phyloP scores from a whole-genome alignment of 1,140 invertebrate species.

The Kradibia gibbosae region DNA sequence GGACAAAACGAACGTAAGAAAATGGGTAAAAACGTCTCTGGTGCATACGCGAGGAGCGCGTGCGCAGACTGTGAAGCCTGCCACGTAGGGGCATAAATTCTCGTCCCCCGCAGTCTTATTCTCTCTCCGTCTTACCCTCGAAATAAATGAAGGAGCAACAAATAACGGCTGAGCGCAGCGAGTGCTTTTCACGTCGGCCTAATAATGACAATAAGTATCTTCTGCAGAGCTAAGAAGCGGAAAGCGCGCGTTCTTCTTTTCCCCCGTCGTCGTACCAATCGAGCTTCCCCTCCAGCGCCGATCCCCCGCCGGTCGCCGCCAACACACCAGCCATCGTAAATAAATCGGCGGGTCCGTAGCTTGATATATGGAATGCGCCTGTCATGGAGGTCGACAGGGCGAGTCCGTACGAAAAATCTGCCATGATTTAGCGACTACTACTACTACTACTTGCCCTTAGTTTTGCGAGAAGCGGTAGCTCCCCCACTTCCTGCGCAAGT shows the following conservation, averaged over 20 bases:
- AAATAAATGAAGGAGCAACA: slow-evolving; percentile 42
- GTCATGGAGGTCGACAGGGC: background rate
- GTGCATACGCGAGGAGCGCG: background rate
- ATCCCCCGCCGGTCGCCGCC: too few species aligned
- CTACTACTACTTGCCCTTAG: background rate
- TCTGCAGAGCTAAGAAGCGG: background rate
- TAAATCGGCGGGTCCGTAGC: slow-evolving; percentile 10
- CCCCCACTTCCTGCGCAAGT: background rate
- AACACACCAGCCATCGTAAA: slow-evolving; percentile 21
- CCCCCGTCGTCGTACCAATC: background rate
- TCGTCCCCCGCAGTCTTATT: slow-evolving; percentile 31
- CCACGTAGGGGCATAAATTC: slow-evolving; percentile 33
- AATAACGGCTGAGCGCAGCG: slow-evolving; percentile 28
- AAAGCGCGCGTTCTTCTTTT: background rate
- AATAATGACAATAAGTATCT: slow-evolving; percentile 49
- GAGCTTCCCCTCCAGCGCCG: too few species aligned
- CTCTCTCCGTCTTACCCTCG: background rate
- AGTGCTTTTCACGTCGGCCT: slow-evolving; percentile 35
- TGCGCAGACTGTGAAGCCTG: background rate
- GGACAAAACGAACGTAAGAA: background rate
- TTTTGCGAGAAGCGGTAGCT: slow-evolving; percentile 35
- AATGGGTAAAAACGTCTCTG: too few species aligned
- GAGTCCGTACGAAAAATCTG: slow-evolving; percentile 3
- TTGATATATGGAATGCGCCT: slow-evolving; percentile 40
- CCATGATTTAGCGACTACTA: slow-evolving; percentile 42